Evolutionary conservation across 2,888 invertebrate genomes (phyloP), one percentile per base, ranked within the genome.

Genomic region (Scaptodrosophila latifasciaeformis): DNA sequence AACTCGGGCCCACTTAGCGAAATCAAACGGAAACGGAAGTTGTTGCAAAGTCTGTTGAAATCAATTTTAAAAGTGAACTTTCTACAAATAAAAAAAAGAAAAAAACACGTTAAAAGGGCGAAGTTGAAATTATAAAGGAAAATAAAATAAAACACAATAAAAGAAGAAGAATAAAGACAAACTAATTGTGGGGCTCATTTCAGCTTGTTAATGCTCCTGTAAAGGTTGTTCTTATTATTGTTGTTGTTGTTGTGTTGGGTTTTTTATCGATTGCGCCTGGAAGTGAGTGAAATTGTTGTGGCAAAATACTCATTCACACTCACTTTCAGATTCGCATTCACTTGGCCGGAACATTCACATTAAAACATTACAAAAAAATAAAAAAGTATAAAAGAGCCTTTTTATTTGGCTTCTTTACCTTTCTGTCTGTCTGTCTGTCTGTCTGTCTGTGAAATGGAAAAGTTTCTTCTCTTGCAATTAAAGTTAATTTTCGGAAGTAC

Each of bases 51-150:
- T 74, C 74, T 55, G 68, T 68, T 66, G 79, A 78, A 75, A 75
- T 75, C 75, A 75, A 75, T 78, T 75, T 78, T 57, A 70, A 72
- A 75, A 62, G 65, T 70, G 64, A 75, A 78, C 72, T 75, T 78
- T 60, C 68, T 66, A 58, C 62, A 59, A 59, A 40, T 60, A 48
- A 43, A 61, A 49, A 43, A 9, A 34, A 59, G 27, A 19, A 54
- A 51, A 48, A 51, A 60, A 57, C 48, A n/a, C n/a, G n/a, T n/a
- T n/a, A n/a, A 7, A 24, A 24, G 4, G 4, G 24, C 24, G 24
- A 3, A 24, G 24, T 7, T 7, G 24, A 24, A 24, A n/a, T n/a
- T n/a, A n/a, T n/a, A n/a, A 13, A 31, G 35, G 27, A 47, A 34
- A 34, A 34, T 10, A 34, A 34, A 3, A 4, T 34, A 34, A 10